Percentiles rank a stretch among this genome's conserved stretches.
Conservation (phyloP, 53 echinoderm and acorn worm species). For the Crossaster papposus region DNA sequence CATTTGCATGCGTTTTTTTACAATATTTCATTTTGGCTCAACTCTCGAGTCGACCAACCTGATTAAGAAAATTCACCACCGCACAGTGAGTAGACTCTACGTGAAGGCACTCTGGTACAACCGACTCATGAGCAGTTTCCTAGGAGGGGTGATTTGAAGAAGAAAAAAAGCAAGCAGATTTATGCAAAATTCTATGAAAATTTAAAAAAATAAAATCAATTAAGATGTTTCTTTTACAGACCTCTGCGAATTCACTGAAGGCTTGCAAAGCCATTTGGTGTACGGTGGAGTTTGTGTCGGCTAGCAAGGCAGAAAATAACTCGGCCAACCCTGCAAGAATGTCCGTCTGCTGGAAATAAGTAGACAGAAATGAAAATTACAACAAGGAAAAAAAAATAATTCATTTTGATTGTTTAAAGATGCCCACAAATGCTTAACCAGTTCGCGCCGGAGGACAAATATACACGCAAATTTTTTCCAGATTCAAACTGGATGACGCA, state of each 20-base stretch:
- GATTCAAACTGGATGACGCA: no score
- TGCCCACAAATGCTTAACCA: no score
- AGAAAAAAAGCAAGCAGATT: neutral
- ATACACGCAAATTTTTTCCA: no score
- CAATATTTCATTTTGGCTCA: neutral
- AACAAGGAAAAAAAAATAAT: slow-evolving; percentile 2
- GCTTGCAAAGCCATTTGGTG: slow-evolving; percentile 82
- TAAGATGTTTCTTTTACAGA: slow-evolving; percentile 11
- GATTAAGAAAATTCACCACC: slow-evolving; percentile 85
- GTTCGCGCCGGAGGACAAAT: no score
- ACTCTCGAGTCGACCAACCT: slow-evolving; percentile 35
- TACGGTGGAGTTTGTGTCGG: slow-evolving; percentile 65
- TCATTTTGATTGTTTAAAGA: no score
- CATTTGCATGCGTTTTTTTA: neutral
- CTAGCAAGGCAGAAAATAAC: slow-evolving; percentile 75
- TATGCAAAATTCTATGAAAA: neutral
- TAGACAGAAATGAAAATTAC: neutral
- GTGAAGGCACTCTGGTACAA: slow-evolving; percentile 92
- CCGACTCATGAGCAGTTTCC: slow-evolving; percentile 83
- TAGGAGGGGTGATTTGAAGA: neutral
- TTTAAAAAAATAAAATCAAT: neutral
- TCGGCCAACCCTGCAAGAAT: slow-evolving; percentile 65
- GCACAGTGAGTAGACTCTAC: slow-evolving; percentile 68
- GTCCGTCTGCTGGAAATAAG: slow-evolving; percentile 51
- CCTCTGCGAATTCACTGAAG: slow-evolving; percentile 96